Percentiles rank a stretch among this genome's conserved stretches.
Evolutionary conservation across 2,888 invertebrate genomes (phyloP).

Genomic region (Liposcelis brunnea): DNA sequence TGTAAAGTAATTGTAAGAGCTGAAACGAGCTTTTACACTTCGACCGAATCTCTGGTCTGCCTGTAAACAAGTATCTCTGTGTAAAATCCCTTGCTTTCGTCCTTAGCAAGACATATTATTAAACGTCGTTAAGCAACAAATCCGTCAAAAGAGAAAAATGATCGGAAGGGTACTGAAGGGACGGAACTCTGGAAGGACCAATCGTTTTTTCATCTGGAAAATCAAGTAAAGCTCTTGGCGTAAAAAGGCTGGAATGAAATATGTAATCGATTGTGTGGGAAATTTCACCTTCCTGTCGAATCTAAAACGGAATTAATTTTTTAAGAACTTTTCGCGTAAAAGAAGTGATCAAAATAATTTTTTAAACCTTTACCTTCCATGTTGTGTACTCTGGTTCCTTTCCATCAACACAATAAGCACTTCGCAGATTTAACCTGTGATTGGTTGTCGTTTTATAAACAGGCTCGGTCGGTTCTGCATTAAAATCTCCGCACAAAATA

Average conservation of each 20-base stretch:
- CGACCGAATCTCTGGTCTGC: no score
- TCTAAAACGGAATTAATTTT: conserved; percentile 15
- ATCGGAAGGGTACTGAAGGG: conserved; percentile 53
- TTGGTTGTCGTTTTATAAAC: conserved; percentile 42
- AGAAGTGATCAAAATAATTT: no score
- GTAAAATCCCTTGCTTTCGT: no score
- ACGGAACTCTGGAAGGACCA: conserved; percentile 47
- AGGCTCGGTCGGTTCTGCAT: conserved; percentile 54
- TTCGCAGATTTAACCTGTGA: conserved; percentile 29
- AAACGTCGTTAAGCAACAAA: conserved; percentile 22
- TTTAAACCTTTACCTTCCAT: conserved; percentile 41
- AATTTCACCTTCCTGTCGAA: conserved; percentile 48
- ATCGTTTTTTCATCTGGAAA: conserved; percentile 48
- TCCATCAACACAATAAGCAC: conserved; percentile 32
- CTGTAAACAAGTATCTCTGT: no score
- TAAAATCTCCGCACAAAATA: conserved; percentile 56
- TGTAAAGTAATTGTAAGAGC: no score
- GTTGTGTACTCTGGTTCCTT: conserved; percentile 55
- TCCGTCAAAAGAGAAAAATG: conserved; percentile 57
- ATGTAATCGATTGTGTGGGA: conserved; percentile 62
- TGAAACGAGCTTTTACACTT: no score
- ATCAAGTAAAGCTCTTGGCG: conserved; percentile 35
- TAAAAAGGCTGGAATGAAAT: conserved; percentile 41
- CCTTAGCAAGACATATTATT: no score
- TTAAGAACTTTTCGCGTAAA: no score